Base-by-base conservation (phyloP, 2,888 invertebrate species). In the Caenorhabditis auriculariae region DNA sequence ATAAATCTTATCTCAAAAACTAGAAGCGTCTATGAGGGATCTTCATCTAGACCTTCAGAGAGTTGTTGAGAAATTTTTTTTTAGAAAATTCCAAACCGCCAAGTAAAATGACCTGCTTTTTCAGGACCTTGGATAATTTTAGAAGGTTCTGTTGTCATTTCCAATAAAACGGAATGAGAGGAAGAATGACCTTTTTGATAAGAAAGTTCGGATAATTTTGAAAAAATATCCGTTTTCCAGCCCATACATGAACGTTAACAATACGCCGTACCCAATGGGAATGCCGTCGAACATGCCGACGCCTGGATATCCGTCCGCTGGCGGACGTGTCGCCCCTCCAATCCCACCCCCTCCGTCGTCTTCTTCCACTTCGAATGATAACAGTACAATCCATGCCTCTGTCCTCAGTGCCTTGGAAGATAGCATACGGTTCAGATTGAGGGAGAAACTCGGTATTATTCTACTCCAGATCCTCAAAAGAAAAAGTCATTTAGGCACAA, bases 351-450 rank as follows among this genome's bases (percentile, higher is more conserved):
- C 44, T 37, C 65, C 62, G 37, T 48, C 62, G 3, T 21, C 53
- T 1, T 42, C 57, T 6, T 48, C 55, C 21, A 46, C 43, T 0
- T 49, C 54, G 15, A 50, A 48, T 43, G 37, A 21, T 55, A 48
- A 19, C 90, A 90, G 21, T 91, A 91, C n/a, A 24, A 92, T 93
- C 56, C 90, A 93, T 81, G 91, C 90, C 26, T 96, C 95, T 1
- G 85, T 98, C 23, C 84, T 94, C 19, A 92, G 93, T 54, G 96
- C 95, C 24, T 91, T 96, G 1, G 92, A 94, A 83, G 95, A 98
- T 82, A 94, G 93, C 84, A 83, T 98, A 69, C 87, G 89, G 74
- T 85, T 92, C 62, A 87, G 91, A 66, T 87, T 96, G 72, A 88
- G 89, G 75, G 95, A 96, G 80, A 90, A 90, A 77, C 89, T 91